Evolutionary conservation across 2,888 invertebrate genomes (phyloP), one percentile per base, ranked within the genome.

Genomic region (Thysanoteuthis rhombus): DNA sequence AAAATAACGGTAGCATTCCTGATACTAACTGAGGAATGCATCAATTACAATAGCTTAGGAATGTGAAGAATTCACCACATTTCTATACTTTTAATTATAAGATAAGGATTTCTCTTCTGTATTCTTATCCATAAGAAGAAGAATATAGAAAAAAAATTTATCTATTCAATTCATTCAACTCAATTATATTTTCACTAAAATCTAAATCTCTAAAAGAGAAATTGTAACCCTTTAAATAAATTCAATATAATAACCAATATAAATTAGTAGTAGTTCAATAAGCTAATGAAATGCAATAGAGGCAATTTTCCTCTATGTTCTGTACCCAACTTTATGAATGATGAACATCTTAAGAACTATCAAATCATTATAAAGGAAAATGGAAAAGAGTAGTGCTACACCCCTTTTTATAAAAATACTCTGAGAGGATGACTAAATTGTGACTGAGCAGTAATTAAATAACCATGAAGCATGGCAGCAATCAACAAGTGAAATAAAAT

Each of bases 41-140:
- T 75, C 75, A n/a, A 75, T 75, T n/a, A 36, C 75, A 75, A 12
- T 75, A n/a, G n/a, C n/a, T 75, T 75, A n/a, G 75, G 75, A 75
- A 75, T 75, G 75, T n/a, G n/a, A 75, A 75, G 75, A 75, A 75
- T 75, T n/a, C n/a, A 75, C n/a, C 16, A 75, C 16, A 75, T 75
- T 75, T 75, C 75, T 75, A 75, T 75, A 75, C 75, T 75, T 75
- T 75, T 75, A 75, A 75, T 75, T 75, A 75, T 75, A 75, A n/a
- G 75, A n/a, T 36, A 75, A 75, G 19, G 75, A 36, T n/a, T n/a
- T n/a, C n/a, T n/a, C n/a, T n/a, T n/a, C n/a, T n/a, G n/a, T n/a
- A n/a, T n/a, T n/a, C n/a, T n/a, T n/a, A n/a, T n/a, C n/a, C n/a
- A 75, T 36, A n/a, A 16, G 75, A 19, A 36, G n/a, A 10, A n/a